phyloP scores from a whole-genome alignment of 2,113 vertebrate genomes.

The Phalacrocorax aristotelis region DNA sequence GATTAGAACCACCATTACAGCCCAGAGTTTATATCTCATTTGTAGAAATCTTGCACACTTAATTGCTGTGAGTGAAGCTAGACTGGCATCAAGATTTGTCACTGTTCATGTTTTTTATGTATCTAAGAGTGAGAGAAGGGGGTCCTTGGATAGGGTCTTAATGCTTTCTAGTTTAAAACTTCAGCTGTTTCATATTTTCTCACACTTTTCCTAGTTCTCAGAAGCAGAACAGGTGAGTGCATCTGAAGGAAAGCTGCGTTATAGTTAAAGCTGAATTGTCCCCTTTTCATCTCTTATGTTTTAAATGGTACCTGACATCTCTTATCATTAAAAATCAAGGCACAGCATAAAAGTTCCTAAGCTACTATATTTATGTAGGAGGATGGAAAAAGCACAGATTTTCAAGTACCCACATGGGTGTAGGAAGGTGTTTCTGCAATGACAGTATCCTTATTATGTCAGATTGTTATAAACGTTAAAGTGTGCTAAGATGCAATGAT shows the following conservation, averaged over 20 bases:
- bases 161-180: background rate
- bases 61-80: background rate
- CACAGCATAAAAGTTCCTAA: constrained; percentile 58
- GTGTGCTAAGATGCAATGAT: constrained; percentile 13
- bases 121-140: background rate
- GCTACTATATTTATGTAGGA: constrained; percentile 54
- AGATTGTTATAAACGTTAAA: constrained; percentile 40
- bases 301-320: constrained; percentile 51
- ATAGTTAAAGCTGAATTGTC: background rate
- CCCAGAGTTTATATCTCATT: background rate
- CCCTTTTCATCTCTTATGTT: constrained; percentile 15
- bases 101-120: background rate
- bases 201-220: background rate
- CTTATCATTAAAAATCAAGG: constrained; percentile 58
- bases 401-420: constrained; percentile 63
- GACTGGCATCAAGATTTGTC: background rate
- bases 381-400: constrained; percentile 57
- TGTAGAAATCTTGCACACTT: background rate
- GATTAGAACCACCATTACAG: background rate
- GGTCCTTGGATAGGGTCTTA: background rate
- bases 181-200: background rate
- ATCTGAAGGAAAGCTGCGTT: background rate
- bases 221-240: background rate
- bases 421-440: constrained; percentile 62
- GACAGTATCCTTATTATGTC: constrained; percentile 63